Evolutionary conservation across 2,888 invertebrate species (phyloP).

Genomic region (Dasysyrphus tricinctus): DNA sequence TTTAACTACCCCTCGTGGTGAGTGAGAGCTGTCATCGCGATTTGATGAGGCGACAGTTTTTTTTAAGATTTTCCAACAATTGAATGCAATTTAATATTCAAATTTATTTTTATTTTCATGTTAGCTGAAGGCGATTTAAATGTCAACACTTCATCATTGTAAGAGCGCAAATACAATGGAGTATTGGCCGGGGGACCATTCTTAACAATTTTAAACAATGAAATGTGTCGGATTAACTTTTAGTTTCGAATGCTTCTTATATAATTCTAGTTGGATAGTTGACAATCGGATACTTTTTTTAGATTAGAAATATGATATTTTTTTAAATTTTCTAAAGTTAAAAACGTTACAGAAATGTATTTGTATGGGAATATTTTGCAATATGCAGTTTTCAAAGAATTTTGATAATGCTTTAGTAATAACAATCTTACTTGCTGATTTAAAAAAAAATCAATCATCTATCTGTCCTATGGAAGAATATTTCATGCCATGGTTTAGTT

Average conservation of each 20-base stretch:
- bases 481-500: too few relatives aligned
- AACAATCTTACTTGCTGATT: too few relatives aligned
- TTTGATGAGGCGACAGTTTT: slow-evolving; percentile 61
- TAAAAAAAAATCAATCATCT: too few relatives aligned
- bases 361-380: neutral
- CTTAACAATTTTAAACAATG: slow-evolving; percentile 47
- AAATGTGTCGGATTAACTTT: slow-evolving; percentile 57
- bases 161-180: slow-evolving; percentile 33
- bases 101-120: slow-evolving; percentile 65
- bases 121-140: slow-evolving; percentile 71
- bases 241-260: slow-evolving; percentile 4
- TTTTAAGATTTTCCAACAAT: slow-evolving; percentile 47
- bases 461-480: too few relatives aligned
- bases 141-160: slow-evolving; percentile 71
- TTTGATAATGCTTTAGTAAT: neutral
- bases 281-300: slow-evolving; percentile 53
- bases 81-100: slow-evolving; percentile 75
- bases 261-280: slow-evolving; percentile 56
- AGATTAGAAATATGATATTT: slow-evolving; percentile 56
- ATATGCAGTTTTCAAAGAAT: neutral
- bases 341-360: neutral
- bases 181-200: slow-evolving; percentile 13
- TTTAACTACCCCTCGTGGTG: slow-evolving; percentile 55
- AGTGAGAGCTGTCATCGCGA: slow-evolving; percentile 58
- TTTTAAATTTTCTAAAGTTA: neutral